phyloP scores from a whole-genome alignment of 2,888 invertebrate genomes.

The Saturnia pavonia region DNA sequence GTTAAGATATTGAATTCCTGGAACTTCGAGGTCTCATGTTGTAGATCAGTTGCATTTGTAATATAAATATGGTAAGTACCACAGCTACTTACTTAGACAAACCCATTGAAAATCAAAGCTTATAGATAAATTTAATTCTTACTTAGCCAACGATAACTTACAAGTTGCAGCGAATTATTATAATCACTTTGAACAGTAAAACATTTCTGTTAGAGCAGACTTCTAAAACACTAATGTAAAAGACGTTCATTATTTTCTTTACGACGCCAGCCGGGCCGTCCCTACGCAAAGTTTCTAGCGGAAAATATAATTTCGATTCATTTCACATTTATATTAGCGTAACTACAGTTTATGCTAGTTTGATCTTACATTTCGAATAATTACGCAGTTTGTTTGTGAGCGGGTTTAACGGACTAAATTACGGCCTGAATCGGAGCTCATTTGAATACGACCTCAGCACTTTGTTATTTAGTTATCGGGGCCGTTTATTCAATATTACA shows the following conservation, averaged over 20 bases:
- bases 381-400: conserved; percentile 36
- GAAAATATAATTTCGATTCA: conserved; percentile 27
- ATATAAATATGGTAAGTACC: too few species aligned
- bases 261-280: conserved; percentile 1
- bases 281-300: conserved; percentile 11
- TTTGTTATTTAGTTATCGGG: conserved; percentile 23
- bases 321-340: conserved; percentile 32
- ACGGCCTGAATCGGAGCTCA: conserved; percentile 32
- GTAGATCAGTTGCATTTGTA: too few species aligned
- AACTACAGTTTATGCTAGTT: conserved; percentile 34
- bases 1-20: too few species aligned
- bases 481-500: conserved; percentile 6
- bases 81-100: not conserved
- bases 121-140: not conserved
- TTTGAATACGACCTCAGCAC: conserved; percentile 51
- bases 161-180: conserved; percentile 4
- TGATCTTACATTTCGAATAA: conserved; percentile 44
- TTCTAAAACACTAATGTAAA: not conserved
- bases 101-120: not conserved
- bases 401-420: conserved; percentile 26
- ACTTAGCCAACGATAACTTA: not conserved
- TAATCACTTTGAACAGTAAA: not conserved
- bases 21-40: too few species aligned
- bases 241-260: conserved; percentile 17
- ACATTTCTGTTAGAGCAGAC: not conserved